Conservation (phyloP, 1,140 invertebrate genomes). For the Proctacanthus coquilletti region DNA sequence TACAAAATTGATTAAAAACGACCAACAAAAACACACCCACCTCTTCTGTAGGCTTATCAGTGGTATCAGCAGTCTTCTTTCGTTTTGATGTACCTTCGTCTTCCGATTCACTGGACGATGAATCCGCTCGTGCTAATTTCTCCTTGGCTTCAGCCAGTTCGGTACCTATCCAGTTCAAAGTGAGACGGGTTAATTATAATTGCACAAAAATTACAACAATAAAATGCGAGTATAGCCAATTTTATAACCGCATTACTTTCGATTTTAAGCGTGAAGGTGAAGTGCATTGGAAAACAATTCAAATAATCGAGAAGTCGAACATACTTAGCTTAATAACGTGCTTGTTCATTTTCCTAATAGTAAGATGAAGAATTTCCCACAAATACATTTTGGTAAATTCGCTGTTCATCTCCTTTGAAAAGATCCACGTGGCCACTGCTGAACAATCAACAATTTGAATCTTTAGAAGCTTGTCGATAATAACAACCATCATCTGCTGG, state of each 20-base stretch:
- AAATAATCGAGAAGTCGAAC: too few species aligned
- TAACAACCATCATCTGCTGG: constrained; percentile 91
- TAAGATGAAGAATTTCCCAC: constrained; percentile 95
- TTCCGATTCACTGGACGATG: constrained; percentile 62
- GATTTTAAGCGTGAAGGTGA: too few species aligned
- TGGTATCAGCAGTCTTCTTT: constrained; percentile 42
- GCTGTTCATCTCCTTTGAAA: constrained; percentile 86
- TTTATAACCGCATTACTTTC: too few species aligned
- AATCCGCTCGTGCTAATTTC: constrained; percentile 58
- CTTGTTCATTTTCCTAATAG: constrained; percentile 93
- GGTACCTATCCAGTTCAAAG: too few species aligned
- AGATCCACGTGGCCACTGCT: constrained; percentile 96
- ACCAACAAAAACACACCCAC: constrained; percentile 17
- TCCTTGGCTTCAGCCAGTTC: constrained; percentile 79
- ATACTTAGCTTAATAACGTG: constrained; percentile 72
- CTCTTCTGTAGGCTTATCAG: constrained; percentile 70
- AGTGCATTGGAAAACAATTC: too few species aligned
- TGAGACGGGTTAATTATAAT: too few species aligned
- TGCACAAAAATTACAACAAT: too few species aligned
- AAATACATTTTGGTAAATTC: constrained; percentile 92
- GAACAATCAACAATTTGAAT: constrained; percentile 94
- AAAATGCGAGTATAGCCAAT: too few species aligned
- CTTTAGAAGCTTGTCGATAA: constrained; percentile 95
- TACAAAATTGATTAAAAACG: not conserved
- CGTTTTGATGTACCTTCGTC: constrained; percentile 39